Evolutionary conservation across 2,797 vertebrate species (phyloP).

Genomic region (Sebastes nivosus): DNA sequence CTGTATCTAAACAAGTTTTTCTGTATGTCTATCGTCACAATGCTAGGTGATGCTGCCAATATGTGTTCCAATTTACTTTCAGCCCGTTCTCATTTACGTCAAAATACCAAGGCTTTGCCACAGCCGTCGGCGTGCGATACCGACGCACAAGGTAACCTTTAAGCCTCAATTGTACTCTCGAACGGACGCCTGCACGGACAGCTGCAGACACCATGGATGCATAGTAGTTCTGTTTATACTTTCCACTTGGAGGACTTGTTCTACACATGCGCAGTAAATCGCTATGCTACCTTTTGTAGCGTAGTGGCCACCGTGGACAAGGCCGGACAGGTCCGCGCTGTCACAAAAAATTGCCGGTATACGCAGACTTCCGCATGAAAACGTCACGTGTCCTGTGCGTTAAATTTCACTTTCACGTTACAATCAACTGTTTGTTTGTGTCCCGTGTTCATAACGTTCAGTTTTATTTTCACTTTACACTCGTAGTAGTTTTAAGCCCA

Average conservation of each 20-base stretch:
- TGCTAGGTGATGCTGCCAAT: background rate
- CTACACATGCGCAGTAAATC: background rate
- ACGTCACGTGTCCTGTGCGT: fast-evolving
- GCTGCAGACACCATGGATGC: background rate
- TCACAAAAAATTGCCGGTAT: background rate
- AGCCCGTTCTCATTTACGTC: too few relatives aligned
- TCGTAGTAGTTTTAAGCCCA: too few relatives aligned
- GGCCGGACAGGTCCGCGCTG: fast-evolving
- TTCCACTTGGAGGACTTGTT: fast-evolving
- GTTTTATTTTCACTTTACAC: too few relatives aligned
- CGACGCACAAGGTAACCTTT: too few relatives aligned
- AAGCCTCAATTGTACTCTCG: background rate
- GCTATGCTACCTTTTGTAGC: background rate
- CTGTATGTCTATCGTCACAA: background rate
- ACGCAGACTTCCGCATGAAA: too few relatives aligned
- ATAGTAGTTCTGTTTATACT: background rate
- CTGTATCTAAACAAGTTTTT: too few relatives aligned
- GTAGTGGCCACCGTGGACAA: background rate
- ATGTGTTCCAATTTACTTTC: background rate
- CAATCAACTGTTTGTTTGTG: too few relatives aligned
- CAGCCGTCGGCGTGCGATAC: too few relatives aligned
- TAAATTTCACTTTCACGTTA: too few relatives aligned
- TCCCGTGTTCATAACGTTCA: too few relatives aligned
- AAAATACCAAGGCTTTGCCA: too few relatives aligned
- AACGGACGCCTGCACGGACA: background rate